Evolutionary conservation across 2,113 vertebrate genomes (phyloP).

Genomic region (human): GRCh38 chr4:81380001-81380500

Average conservation of each 20-base stretch:
- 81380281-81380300: constrained; percentile 51
- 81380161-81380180: constrained; percentile 58
- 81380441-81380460: constrained; percentile 29
- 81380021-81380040: background rate
- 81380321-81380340: constrained; percentile 43
- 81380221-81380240: constrained; percentile 75
- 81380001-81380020: background rate
- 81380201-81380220: constrained; percentile 45
- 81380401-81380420: constrained; percentile 72
- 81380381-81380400: constrained; percentile 77
- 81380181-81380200: constrained; percentile 66
- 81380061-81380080: background rate
- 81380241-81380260: constrained; percentile 66
- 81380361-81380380: constrained; percentile 76
- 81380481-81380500: background rate
- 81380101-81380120: constrained; percentile 16
- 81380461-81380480: background rate
- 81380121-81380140: constrained; percentile 12
- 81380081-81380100: background rate
- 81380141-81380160: constrained; percentile 41
- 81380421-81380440: constrained; percentile 75
- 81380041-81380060: background rate
- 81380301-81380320: constrained; percentile 2
- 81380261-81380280: constrained; percentile 46
- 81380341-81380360: constrained; percentile 46